A percentile compares a stretch with the other conserved stretches of the same genome.
phyloP scores from a whole-genome alignment of 2,797 vertebrate genomes.

The Arrhamphus sclerolepis region DNA sequence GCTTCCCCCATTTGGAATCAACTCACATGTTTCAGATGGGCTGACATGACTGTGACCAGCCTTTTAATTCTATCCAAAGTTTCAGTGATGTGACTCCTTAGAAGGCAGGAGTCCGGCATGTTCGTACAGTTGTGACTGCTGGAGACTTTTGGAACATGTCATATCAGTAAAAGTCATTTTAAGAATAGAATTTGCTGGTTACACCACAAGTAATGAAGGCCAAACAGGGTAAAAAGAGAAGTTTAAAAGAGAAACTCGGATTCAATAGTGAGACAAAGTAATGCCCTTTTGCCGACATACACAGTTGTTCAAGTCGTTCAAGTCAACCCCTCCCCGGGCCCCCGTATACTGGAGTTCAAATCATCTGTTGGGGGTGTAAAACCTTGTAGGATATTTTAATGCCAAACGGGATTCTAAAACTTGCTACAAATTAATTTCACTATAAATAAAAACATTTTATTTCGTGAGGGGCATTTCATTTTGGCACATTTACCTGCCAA shows the following conservation, averaged over 20 bases:
- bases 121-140: conserved; percentile 28
- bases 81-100: conserved; percentile 23
- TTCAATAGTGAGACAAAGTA: conserved; percentile 50
- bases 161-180: conserved; percentile 19
- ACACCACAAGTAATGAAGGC: conserved; percentile 24
- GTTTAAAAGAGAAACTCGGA: conserved; percentile 21
- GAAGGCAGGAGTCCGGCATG: conserved; percentile 13
- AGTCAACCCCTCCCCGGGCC: no score
- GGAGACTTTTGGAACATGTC: conserved; percentile 12
- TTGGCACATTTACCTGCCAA: conserved; percentile 80
- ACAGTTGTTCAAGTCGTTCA: conserved; percentile 41
- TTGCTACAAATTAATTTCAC: conserved; percentile 67
- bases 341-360: conserved; percentile 45
- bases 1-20: conserved; percentile 29
- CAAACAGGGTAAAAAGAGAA: conserved; percentile 19
- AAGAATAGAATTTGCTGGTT: conserved; percentile 28
- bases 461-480: conserved; percentile 72
- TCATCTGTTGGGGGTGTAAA: conserved; percentile 13
- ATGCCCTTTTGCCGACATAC: conserved; percentile 70
- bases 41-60: conserved; percentile 16
- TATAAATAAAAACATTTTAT: conserved; percentile 78
- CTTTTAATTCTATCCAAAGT: background rate
- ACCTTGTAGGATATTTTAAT: conserved; percentile 56
- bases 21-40: conserved; percentile 25
- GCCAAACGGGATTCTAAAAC: conserved; percentile 63